Evolutionary conservation across 2,888 invertebrate genomes (phyloP).

Genomic region (Andrena minutula): DNA sequence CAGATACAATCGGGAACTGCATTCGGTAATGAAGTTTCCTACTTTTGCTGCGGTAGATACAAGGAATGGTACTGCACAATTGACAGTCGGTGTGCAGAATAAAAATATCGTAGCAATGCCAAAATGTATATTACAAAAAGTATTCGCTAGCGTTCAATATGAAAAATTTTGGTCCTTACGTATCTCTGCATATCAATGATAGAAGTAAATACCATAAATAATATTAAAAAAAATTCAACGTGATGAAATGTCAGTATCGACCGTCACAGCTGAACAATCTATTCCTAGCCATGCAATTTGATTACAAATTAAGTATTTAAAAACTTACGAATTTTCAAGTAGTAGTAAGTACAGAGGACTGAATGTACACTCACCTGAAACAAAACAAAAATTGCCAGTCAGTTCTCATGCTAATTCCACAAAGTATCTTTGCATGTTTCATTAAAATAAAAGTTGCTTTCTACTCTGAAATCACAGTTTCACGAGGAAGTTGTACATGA

Average conservation of each 20-base stretch:
- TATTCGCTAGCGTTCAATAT: too few species aligned
- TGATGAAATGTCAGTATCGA: too few species aligned
- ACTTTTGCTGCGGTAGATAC: too few species aligned
- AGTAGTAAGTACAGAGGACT: not conserved
- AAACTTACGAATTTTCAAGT: slow-evolving; percentile 14
- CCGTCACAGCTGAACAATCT: not conserved
- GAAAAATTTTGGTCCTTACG: too few species aligned
- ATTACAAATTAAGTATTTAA: not conserved
- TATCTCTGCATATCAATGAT: too few species aligned
- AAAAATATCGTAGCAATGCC: not conserved
- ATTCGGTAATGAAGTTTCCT: not conserved
- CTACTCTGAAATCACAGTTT: not conserved
- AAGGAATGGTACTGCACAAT: not conserved
- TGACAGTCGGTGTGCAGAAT: not conserved
- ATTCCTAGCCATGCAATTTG: not conserved
- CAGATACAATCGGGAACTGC: not conserved
- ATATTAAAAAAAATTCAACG: too few species aligned
- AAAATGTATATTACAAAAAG: not conserved
- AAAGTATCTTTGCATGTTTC: too few species aligned
- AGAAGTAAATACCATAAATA: not conserved
- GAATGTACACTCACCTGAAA: slow-evolving; percentile 45
- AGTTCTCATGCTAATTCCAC: too few species aligned
- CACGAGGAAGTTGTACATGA: not conserved
- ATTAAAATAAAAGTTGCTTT: too few species aligned
- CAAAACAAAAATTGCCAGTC: slow-evolving; percentile 22